Base-by-base conservation (phyloP, 2,888 invertebrate species). In the Augochlorella aurata region DNA sequence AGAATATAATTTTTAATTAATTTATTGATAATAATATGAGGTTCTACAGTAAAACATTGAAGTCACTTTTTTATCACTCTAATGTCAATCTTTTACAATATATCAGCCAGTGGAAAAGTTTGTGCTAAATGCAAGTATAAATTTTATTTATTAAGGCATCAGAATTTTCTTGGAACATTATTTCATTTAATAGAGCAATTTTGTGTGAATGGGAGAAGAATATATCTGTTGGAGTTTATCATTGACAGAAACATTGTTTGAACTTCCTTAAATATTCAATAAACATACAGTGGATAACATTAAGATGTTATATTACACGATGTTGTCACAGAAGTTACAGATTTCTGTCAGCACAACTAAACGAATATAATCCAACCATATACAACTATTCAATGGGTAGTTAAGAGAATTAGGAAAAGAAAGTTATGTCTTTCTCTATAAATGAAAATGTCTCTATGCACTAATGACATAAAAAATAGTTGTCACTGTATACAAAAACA, bases 331-430 rank as follows among this genome's bases (percentile, higher is more conserved):
- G 16, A 29, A 14, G 12, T 58, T 74, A 4, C 0, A 58, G n/a
- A 58, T 69, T 58, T 68, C 38, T 74, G 69, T 66, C n/a, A 66
- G 5, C 24, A 50, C 29, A 63, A 44, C 63, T 14, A 18, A 63
- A 29, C 1, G 52, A 69, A 52, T 9, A 44, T 14, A 66, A 63
- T n/a, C n/a, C 3, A 12, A 50, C 8, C n/a, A 45, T 24, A 45
- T 4, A 38, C 24, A 61, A 12, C 0, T 8, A 16, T 7, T 45
- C 1, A 5, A 1, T 24, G 21, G 12, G 54, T 21, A 47, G 38
- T 44, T 10, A 66, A 50, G 10, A 38, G 45, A n/a, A 5, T 14
- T 2, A 21, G 2, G 29, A 14, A 65, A 61, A 16, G 16, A 79
- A 52, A 14, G 10, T 16, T 1, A 38, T 2, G 10, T 16, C 24